These are phyloP conservation scores for Eupithecia subfuscata DNA, from an alignment of 2,888 invertebrate genomes.

Conservation along the genomic window DNA sequence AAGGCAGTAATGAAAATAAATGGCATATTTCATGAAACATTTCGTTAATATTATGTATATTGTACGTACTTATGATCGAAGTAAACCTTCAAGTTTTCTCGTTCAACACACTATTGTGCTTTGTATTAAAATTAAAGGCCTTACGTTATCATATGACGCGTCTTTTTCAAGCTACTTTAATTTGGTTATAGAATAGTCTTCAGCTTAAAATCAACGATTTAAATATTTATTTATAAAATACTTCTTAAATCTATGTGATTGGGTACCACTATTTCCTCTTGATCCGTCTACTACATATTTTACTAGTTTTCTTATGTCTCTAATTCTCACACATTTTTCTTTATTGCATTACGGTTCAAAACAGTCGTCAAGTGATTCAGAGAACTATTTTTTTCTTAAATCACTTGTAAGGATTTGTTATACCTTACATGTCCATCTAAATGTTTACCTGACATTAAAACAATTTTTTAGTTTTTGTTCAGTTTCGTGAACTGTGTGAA, in stretches of 20 bases:
- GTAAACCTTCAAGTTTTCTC: constrained; percentile 24
- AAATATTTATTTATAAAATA: background rate
- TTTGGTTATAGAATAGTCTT: background rate
- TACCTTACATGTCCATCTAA: no score
- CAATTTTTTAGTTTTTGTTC: constrained; percentile 10
- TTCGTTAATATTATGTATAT: constrained; percentile 18
- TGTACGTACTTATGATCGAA: constrained; percentile 11
- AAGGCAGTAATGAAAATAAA: constrained; percentile 22
- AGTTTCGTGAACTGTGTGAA: constrained; percentile 24
- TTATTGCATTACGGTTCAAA: background rate
- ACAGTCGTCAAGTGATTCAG: background rate
- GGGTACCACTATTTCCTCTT: background rate
- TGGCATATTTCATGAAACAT: constrained; percentile 24
- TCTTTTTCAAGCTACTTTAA: background rate
- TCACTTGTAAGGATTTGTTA: no score
- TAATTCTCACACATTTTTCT: background rate
- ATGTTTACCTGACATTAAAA: background rate
- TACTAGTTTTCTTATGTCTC: background rate
- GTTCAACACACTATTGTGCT: constrained; percentile 24
- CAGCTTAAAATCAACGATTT: background rate
- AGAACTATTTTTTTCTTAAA: no score
- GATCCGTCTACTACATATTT: background rate
- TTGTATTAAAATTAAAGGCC: constrained; percentile 17
- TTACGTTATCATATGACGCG: constrained; percentile 11
- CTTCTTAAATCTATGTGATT: background rate